These are phyloP conservation scores for Prionchulus punctatus DNA, from an alignment of 2,888 invertebrate species.

Conservation along the genomic window DNA sequence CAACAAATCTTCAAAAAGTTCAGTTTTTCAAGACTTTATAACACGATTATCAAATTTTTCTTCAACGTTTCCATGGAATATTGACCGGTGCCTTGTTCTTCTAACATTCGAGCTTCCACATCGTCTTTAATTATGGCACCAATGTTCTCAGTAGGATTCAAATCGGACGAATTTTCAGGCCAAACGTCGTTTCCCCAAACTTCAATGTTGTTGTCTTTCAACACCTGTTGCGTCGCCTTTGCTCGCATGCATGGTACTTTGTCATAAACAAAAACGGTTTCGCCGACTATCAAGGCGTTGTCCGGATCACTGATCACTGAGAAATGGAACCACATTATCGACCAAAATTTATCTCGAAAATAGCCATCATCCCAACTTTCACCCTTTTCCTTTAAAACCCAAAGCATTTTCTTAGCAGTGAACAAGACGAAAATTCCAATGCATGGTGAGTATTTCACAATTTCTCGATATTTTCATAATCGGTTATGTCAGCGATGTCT, in stretches of 20 bases:
- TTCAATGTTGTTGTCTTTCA: not conserved
- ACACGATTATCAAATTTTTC: not conserved
- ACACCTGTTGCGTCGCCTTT: not conserved
- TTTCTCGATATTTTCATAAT: not conserved
- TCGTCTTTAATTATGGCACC: conserved; percentile 4
- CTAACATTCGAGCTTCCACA: conserved; percentile 3
- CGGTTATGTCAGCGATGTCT: not conserved
- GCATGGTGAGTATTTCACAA: not conserved
- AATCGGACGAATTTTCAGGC: conserved; percentile 2
- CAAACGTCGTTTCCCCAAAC: conserved; percentile 3
- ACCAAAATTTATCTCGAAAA: not conserved
- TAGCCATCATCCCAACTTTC: not conserved
- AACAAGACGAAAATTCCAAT: conserved; percentile 3
- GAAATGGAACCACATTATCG: not conserved
- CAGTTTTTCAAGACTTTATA: not conserved
- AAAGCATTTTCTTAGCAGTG: not conserved
- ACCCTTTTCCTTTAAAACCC: not conserved
- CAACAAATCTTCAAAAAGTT: not conserved
- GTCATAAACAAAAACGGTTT: conserved; percentile 2
- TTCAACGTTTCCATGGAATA: conserved; percentile 1
- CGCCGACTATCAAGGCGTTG: not conserved
- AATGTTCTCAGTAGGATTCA: conserved; percentile 1
- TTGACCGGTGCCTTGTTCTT: not conserved
- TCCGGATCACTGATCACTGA: not conserved
- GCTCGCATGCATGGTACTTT: too few relatives aligned